These are phyloP conservation scores for Schizopygopsis pylzovi DNA, from an alignment of 2,797 vertebrate genomes.

Conservation along the genomic window DNA sequence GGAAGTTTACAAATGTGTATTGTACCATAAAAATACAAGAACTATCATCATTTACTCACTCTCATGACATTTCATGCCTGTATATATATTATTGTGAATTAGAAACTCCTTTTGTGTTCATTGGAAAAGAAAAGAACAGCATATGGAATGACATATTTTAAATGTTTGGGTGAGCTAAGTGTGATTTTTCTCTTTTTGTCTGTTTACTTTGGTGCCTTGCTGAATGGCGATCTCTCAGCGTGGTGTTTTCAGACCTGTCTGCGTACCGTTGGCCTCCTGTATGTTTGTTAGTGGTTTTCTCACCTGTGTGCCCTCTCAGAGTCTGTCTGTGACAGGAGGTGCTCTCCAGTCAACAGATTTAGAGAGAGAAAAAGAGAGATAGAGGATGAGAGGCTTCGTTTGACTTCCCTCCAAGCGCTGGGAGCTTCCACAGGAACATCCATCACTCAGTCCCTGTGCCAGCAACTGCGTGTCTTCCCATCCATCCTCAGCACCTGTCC, in stretches of 20 bases:
- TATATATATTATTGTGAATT: background rate
- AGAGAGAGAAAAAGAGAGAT: conserved; percentile 14
- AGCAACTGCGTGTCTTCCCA: conserved; percentile 21
- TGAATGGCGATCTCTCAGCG: background rate
- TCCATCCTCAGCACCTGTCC: conserved; percentile 24
- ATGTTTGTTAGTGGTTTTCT: conserved; percentile 28
- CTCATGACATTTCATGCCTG: background rate
- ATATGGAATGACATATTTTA: background rate
- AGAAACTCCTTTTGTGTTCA: background rate
- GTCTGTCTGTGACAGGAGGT: conserved; percentile 8
- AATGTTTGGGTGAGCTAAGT: background rate
- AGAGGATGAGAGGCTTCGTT: conserved; percentile 8
- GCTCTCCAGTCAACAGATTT: conserved; percentile 6
- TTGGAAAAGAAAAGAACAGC: background rate
- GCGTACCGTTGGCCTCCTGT: background rate
- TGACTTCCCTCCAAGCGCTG: conserved; percentile 30
- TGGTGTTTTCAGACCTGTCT: conserved; percentile 15
- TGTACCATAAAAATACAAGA: background rate
- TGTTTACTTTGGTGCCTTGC: background rate
- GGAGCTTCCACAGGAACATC: conserved; percentile 44
- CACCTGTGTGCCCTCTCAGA: conserved; percentile 20
- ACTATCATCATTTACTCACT: background rate
- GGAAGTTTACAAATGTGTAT: background rate
- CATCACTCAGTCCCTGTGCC: conserved; percentile 34
- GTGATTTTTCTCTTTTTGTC: background rate